These are phyloP conservation scores for Neogobius melanostomus DNA, from an alignment of 2,113 vertebrate genomes.

Conservation along the genomic window DNA sequence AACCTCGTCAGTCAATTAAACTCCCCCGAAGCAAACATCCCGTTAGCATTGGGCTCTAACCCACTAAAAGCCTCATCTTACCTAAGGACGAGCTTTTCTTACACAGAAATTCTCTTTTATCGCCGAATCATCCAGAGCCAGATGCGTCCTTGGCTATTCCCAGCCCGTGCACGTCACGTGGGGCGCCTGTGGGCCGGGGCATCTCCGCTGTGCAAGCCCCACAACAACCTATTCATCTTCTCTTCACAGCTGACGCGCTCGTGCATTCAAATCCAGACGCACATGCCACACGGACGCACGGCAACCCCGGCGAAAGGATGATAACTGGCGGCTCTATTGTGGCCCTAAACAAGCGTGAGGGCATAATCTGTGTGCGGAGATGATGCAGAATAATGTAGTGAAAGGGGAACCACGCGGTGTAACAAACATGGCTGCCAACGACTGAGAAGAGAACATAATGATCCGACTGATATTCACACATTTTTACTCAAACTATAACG, in stretches of 20 bases:
- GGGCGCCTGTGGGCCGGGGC: conserved; percentile 7
- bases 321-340: conserved; percentile 17
- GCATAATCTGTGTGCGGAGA: neutral
- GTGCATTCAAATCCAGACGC: conserved; percentile 19
- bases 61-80: neutral
- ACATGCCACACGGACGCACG: neutral
- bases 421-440: conserved; percentile 42
- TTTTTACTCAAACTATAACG: no score
- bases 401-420: neutral
- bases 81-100: conserved; percentile 3
- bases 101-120: conserved; percentile 5
- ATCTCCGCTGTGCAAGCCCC: conserved; percentile 12
- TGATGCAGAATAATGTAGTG: conserved; percentile 14
- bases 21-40: neutral
- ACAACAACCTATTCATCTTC: conserved; percentile 33
- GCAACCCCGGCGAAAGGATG: neutral
- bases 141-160: conserved; percentile 27
- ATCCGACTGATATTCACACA: no score
- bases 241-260: conserved; percentile 18
- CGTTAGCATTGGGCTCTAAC: neutral
- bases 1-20: neutral
- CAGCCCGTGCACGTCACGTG: conserved; percentile 34
- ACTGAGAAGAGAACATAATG: no score
- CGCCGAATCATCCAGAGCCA: conserved; percentile 27
- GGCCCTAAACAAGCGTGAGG: neutral